These are phyloP conservation scores for Sabellastarte sp. DNA, from an alignment of 2,888 invertebrate genomes.

Conservation along the genomic window DNA sequence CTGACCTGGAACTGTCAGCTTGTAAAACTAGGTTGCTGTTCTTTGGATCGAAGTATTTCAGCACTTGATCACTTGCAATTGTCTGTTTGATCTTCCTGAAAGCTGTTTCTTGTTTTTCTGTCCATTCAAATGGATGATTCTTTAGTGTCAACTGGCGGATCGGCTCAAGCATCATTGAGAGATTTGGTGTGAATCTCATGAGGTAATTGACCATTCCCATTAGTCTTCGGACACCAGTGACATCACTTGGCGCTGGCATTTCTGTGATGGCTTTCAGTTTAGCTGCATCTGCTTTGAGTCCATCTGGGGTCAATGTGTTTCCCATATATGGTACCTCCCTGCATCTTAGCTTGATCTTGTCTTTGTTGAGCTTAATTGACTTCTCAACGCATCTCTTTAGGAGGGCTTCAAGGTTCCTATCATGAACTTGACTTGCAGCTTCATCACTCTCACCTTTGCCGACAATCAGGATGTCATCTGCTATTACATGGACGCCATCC, in stretches of 20 bases:
- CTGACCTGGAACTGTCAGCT: background rate
- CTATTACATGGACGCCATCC: too few species aligned
- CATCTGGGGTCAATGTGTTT: background rate
- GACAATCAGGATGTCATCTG: slow-evolving; percentile 3
- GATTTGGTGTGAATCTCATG: background rate
- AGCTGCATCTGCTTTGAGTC: background rate
- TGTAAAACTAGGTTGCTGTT: background rate
- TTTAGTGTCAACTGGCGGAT: background rate
- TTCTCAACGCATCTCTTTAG: background rate
- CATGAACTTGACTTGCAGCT: background rate
- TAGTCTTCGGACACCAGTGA: background rate
- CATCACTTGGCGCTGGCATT: background rate
- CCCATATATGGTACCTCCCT: slow-evolving; percentile 5
- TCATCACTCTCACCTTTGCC: slow-evolving; percentile 1
- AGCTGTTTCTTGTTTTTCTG: background rate
- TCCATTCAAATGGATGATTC: background rate
- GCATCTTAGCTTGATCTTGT: background rate
- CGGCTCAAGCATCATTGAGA: background rate
- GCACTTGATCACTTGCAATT: background rate
- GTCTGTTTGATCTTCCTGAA: background rate
- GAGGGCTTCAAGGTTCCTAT: too few species aligned
- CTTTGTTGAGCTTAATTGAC: slow-evolving; percentile 1
- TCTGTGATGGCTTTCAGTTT: slow-evolving; percentile 5
- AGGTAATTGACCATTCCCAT: slow-evolving; percentile 3
- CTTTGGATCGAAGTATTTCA: slow-evolving; percentile 1